Base-by-base conservation (phyloP, 2,888 invertebrate species). In the Blastobasis adustella region DNA sequence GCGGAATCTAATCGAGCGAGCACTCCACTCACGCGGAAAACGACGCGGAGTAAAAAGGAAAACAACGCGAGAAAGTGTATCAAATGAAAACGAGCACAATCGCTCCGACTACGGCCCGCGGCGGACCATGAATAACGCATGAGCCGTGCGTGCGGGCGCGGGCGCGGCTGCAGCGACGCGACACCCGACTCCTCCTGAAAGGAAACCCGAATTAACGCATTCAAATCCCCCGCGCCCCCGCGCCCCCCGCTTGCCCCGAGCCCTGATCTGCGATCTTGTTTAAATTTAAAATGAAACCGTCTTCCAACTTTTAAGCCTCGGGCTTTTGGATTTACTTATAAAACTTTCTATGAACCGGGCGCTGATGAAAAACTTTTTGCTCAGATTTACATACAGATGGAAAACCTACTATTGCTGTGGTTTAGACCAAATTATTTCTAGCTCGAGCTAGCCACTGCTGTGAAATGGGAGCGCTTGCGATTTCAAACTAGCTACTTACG, bases 1-100 rank as follows among this genome's bases (percentile, higher is more conserved):
- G 39, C 39, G 6, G 44, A 51, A 44, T 51, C 47, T 51, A 47
- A 51, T 51, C 51, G 47, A 47, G 51, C 44, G 51, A 47, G 51
- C 40, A 42, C 46, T 50, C 42, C 46, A 42, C 46, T 46, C 46
- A 6, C n/a, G 37, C 46, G 42, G 51, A 47, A 44, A 45, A 51
- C 44, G 23, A 37, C 41, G 36, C 36, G n/a, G 43, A 46, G 49
- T 45, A 51, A 45, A 40, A 50, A 39, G 43, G 47, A 54, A 54
- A 52, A 47, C 49, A 42, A 8, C 42, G 38, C 46, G 36, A 42
- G 49, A 49, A 51, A 54, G 49, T 54, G 49, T 54, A 51, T 51
- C 51, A 37, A 44, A 49, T 50, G 41, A 38, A 45, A 49, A 39
- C 47, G 50, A 38, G 49, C 37, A 49, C 49, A 52, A 50, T 42